Conservation (phyloP, 2,888 invertebrate species). For the Euzetes globulus region DNA sequence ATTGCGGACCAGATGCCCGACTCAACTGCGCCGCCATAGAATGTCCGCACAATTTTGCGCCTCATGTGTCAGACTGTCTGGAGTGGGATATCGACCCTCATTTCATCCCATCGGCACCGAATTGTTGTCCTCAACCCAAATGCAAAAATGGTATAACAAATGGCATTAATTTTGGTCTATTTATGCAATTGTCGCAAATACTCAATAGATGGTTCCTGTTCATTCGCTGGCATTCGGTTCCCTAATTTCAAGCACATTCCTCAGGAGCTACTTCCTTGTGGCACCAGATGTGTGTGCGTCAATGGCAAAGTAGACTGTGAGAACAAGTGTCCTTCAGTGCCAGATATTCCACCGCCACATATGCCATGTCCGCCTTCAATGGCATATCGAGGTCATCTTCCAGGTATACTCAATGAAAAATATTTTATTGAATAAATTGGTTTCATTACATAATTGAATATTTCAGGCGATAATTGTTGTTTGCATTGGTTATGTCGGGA, state of each 20-base stretch:
- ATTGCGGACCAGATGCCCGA: constrained; percentile 53
- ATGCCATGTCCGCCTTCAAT: constrained; percentile 61
- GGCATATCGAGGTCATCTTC: constrained; percentile 59
- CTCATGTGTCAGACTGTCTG: constrained; percentile 58
- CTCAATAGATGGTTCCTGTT: constrained; percentile 73
- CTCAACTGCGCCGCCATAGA: constrained; percentile 70
- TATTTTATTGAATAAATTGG: neutral
- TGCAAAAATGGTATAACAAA: constrained; percentile 40
- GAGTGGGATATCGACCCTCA: constrained; percentile 73
- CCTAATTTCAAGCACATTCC: constrained; percentile 78
- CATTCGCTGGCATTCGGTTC: constrained; percentile 59
- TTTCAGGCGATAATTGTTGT: constrained; percentile 66
- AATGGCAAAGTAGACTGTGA: constrained; percentile 78
- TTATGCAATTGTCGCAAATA: no score
- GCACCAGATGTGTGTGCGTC: constrained; percentile 76
- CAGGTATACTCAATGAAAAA: constrained; percentile 46
- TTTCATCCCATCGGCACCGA: constrained; percentile 43
- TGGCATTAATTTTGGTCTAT: neutral
- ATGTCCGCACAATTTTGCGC: constrained; percentile 74
- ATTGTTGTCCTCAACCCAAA: constrained; percentile 43
- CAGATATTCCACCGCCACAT: constrained; percentile 65
- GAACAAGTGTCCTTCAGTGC: constrained; percentile 67
- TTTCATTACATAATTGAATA: neutral
- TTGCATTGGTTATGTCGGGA: constrained; percentile 61
- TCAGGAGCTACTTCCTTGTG: constrained; percentile 63